Percentiles rank a stretch among this genome's conserved stretches.
phyloP scores from a whole-genome alignment of 1,140 invertebrate species.

The Leptinotarsa defecta region DNA sequence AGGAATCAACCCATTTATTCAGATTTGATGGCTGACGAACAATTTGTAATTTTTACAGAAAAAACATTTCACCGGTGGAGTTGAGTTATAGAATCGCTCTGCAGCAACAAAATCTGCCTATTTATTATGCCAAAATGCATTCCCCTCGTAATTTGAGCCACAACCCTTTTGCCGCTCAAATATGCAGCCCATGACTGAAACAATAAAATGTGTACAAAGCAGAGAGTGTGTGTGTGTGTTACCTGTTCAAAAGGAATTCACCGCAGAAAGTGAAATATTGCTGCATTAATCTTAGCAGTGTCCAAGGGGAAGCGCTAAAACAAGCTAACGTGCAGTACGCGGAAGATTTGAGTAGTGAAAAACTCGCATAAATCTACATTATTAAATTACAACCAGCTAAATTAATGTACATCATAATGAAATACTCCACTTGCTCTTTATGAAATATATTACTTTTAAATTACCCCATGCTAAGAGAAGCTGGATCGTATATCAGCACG shows the following conservation, averaged over 20 bases:
- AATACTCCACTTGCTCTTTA: conserved; percentile 27
- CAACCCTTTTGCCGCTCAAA: neutral
- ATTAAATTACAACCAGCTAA: conserved; percentile 27
- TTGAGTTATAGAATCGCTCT: too few species aligned
- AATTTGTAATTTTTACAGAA: too few species aligned
- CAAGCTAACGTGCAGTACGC: conserved; percentile 16
- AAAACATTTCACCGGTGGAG: too few species aligned
- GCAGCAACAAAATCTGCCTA: too few species aligned
- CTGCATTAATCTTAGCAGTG: conserved; percentile 31
- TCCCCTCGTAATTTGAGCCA: neutral
- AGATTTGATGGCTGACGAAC: too few species aligned
- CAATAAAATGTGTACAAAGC: conserved; percentile 11
- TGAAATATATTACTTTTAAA: conserved; percentile 27
- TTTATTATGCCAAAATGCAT: too few species aligned
- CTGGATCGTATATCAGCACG: conserved; percentile 12
- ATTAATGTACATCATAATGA: conserved; percentile 29
- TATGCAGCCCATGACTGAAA: neutral
- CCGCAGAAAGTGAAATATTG: conserved; percentile 30
- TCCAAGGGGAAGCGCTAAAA: conserved; percentile 30
- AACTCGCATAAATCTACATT: conserved; percentile 31
- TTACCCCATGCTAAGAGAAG: neutral
- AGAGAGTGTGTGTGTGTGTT: conserved; percentile 21
- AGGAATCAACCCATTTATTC: too few species aligned
- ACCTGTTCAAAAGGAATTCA: conserved; percentile 21
- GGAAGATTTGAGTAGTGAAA: conserved; percentile 25